Conservation (phyloP, 2,113 vertebrate species). For the Polyodon spathula region DNA sequence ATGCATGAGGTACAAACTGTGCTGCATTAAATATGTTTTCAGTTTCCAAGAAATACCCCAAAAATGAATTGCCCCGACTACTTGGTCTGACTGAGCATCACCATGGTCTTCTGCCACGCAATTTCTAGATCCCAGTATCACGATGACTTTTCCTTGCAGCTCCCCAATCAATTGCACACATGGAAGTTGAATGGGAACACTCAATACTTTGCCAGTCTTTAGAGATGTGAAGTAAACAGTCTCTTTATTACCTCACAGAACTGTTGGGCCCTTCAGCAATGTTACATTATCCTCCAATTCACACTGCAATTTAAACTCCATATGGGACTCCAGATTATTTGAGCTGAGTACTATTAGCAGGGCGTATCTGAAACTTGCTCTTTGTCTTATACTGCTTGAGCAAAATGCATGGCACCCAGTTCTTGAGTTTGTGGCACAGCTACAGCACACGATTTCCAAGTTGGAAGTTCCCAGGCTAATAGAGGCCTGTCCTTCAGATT, state of each 20-base stretch:
- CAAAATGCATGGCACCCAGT: constrained; percentile 65
- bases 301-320: constrained; percentile 63
- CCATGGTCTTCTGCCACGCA: constrained; percentile 7
- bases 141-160: constrained; percentile 46
- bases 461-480: constrained; percentile 30
- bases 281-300: constrained; percentile 51
- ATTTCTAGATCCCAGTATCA: constrained; percentile 57
- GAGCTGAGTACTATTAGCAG: constrained; percentile 56
- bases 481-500: constrained; percentile 41
- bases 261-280: constrained; percentile 67
- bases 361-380: constrained; percentile 47
- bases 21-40: constrained; percentile 45
- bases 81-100: constrained; percentile 27
- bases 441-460: constrained; percentile 54
- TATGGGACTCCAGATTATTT: constrained; percentile 47
- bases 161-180: constrained; percentile 62
- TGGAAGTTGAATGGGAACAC: constrained; percentile 53
- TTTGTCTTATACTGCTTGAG: constrained; percentile 39
- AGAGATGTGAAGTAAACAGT: constrained; percentile 57
- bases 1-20: constrained; percentile 67
- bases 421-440: constrained; percentile 48
- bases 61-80: constrained; percentile 39
- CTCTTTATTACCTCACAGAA: constrained; percentile 64
- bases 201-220: constrained; percentile 38
- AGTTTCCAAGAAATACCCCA: constrained; percentile 52